Percentiles rank a stretch among this genome's conserved stretches.
These are phyloP conservation scores for Eupithecia insigniata DNA, from an alignment of 2,888 invertebrate species.

Conservation along the genomic window DNA sequence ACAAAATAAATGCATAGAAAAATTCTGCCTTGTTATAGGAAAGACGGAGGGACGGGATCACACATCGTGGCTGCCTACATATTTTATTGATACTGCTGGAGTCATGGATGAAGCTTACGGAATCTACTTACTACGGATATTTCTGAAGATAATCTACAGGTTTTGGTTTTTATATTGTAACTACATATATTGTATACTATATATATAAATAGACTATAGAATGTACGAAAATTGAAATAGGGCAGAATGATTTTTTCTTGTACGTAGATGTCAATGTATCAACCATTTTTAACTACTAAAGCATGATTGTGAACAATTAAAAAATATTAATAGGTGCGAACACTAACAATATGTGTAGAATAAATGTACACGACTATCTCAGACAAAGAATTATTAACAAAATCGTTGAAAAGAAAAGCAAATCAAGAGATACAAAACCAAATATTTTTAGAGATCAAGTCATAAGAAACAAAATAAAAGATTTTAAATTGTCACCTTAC, in stretches of 20 bases:
- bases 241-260: background rate
- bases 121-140: slow-evolving; percentile 49
- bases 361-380: background rate
- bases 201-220: too few species aligned
- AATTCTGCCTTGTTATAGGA: slow-evolving; percentile 82
- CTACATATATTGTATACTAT: background rate
- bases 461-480: slow-evolving; percentile 9
- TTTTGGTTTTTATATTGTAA: background rate
- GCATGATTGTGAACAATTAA: background rate
- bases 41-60: slow-evolving; percentile 67
- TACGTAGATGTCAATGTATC: background rate
- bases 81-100: slow-evolving; percentile 76
- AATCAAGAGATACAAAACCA: background rate
- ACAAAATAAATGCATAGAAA: slow-evolving; percentile 80
- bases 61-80: slow-evolving; percentile 79
- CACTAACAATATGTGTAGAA: background rate
- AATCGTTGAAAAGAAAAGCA: background rate
- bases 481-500: slow-evolving; percentile 6
- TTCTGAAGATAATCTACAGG: background rate
- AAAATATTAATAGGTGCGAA: background rate
- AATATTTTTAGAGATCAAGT: background rate
- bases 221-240: background rate
- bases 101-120: slow-evolving; percentile 49
- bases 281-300: background rate
- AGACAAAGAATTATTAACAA: background rate